phyloP scores from a whole-genome alignment of 2,888 invertebrate species.

The Lobophora halterata region DNA sequence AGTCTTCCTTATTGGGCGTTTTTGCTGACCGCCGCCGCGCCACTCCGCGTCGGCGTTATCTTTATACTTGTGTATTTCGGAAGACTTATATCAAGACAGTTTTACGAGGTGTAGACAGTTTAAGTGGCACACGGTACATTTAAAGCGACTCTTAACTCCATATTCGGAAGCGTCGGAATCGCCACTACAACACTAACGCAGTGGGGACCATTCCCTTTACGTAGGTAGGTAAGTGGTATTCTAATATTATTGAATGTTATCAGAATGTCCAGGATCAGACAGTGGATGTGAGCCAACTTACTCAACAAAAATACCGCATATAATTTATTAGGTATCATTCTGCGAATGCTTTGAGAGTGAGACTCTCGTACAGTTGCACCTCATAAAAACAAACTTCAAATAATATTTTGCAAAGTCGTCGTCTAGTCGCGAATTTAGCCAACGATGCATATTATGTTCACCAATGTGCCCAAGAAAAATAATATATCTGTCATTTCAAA shows the following conservation, averaged over 20 bases:
- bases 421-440: constrained; percentile 46
- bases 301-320: constrained; percentile 73
- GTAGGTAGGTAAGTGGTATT: too few relatives aligned
- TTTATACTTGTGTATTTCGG: constrained; percentile 57
- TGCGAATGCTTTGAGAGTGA: constrained; percentile 64
- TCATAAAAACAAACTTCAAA: constrained; percentile 72
- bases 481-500: constrained; percentile 55
- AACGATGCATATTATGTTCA: constrained; percentile 55
- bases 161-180: constrained; percentile 41
- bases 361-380: constrained; percentile 69
- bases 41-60: constrained; percentile 47
- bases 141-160: constrained; percentile 44
- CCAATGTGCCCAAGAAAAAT: constrained; percentile 47
- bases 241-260: constrained; percentile 56
- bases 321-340: constrained; percentile 75
- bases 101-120: constrained; percentile 69
- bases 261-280: constrained; percentile 55
- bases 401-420: constrained; percentile 59
- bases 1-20: constrained; percentile 61
- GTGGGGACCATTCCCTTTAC: constrained; percentile 33
- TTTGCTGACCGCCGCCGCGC: constrained; percentile 45
- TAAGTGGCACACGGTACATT: constrained; percentile 50
- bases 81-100: constrained; percentile 59
- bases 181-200: constrained; percentile 24
- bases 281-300: constrained; percentile 72